Evolutionary conservation across 2,888 invertebrate species (phyloP).

Genomic region (Amiota communis): DNA sequence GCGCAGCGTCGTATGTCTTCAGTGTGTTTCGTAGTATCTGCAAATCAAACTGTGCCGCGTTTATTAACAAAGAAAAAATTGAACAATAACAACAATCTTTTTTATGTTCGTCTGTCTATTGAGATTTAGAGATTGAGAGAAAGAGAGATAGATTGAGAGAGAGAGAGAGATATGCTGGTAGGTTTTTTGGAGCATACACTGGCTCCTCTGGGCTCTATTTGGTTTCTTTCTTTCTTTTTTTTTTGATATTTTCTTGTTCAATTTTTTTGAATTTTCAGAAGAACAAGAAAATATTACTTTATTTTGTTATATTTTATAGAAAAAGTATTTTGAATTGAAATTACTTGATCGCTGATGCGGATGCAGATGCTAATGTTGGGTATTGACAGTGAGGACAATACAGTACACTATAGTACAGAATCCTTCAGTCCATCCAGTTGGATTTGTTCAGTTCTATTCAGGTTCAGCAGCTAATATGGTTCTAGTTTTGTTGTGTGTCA

Average conservation of each 20-base stretch:
- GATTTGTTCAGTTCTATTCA: too few relatives aligned
- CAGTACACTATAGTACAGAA: too few relatives aligned
- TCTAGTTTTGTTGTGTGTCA: too few relatives aligned
- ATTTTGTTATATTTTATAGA: constrained; percentile 40
- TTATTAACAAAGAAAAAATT: constrained; percentile 53
- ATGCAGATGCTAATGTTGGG: constrained; percentile 4
- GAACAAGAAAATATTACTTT: constrained; percentile 43
- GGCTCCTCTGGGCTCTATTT: not conserved
- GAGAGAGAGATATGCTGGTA: too few relatives aligned
- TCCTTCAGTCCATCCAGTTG: too few relatives aligned
- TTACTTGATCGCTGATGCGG: constrained; percentile 58
- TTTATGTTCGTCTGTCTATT: constrained; percentile 20
- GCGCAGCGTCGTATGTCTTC: constrained; percentile 44
- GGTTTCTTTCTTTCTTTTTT: constrained; percentile 17
- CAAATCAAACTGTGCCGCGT: constrained; percentile 71
- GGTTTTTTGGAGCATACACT: too few relatives aligned
- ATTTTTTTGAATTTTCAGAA: not conserved
- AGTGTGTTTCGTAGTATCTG: constrained; percentile 55
- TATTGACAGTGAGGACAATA: too few relatives aligned
- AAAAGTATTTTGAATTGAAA: constrained; percentile 57
- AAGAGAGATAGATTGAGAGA: constrained; percentile 20
- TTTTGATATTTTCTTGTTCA: too few relatives aligned
- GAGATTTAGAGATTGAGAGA: not conserved
- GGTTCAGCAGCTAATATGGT: too few relatives aligned
- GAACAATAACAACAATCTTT: too few relatives aligned